These are phyloP conservation scores for Pampusana beccarii DNA, from an alignment of 2,113 vertebrate species.

Conservation along the genomic window DNA sequence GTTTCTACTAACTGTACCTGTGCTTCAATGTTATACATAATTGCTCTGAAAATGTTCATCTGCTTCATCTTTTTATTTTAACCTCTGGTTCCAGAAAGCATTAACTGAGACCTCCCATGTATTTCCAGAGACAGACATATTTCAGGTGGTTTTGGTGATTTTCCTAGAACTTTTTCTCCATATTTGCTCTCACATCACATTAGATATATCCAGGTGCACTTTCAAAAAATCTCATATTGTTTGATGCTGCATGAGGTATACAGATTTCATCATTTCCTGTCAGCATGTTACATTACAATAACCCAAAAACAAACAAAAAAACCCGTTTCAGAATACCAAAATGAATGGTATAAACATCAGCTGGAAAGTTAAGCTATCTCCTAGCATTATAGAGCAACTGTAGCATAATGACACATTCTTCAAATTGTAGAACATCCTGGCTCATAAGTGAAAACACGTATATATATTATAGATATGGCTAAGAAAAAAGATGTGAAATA, in stretches of 20 bases:
- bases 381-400: neutral
- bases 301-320: neutral
- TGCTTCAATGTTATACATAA: neutral
- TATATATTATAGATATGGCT: neutral
- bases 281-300: neutral
- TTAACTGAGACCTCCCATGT: neutral
- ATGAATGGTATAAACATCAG: neutral
- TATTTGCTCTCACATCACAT: neutral
- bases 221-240: neutral
- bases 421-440: neutral
- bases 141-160: neutral
- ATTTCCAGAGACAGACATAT: neutral
- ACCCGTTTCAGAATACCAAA: neutral
- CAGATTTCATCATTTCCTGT: neutral
- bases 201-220: neutral
- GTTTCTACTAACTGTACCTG: neutral
- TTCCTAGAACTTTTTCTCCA: neutral
- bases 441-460: neutral
- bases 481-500: neutral
- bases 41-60: neutral
- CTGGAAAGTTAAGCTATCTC: neutral
- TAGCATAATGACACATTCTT: neutral
- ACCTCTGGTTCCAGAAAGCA: neutral
- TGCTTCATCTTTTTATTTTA: neutral
- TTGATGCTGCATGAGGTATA: neutral